Evolutionary conservation across 2,888 invertebrate species (phyloP).

Genomic region (Ophion ventricosus): DNA sequence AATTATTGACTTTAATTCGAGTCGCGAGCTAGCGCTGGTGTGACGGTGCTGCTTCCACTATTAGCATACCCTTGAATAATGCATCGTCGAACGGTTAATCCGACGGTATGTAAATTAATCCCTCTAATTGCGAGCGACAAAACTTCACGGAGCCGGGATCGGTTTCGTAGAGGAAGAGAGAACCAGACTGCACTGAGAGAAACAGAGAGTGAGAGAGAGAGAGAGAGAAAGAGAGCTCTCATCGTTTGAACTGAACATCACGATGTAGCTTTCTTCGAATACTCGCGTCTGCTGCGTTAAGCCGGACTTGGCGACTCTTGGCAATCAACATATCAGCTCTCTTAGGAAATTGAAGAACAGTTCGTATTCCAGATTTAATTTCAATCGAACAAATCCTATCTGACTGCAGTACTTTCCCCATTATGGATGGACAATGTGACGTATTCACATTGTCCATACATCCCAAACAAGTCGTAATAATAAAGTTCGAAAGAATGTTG

Average conservation of each 20-base stretch:
- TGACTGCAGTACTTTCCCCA: too few relatives aligned
- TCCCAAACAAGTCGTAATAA: background rate
- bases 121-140: conserved; percentile 80
- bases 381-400: background rate
- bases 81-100: conserved; percentile 80
- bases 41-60: conserved; percentile 62
- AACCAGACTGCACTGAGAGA: background rate
- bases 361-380: conserved; percentile 9
- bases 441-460: background rate
- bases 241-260: conserved; percentile 28
- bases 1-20: conserved; percentile 74
- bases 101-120: conserved; percentile 81
- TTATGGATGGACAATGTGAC: too few relatives aligned
- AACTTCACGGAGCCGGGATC: conserved; percentile 71
- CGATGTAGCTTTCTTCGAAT: conserved; percentile 15
- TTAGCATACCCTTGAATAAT: conserved; percentile 82
- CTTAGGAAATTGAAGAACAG: conserved; percentile 9
- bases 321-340: conserved; percentile 40
- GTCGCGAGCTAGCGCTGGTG: conserved; percentile 57
- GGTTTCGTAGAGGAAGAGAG: conserved; percentile 24
- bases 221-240: background rate
- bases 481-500: background rate
- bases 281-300: background rate
- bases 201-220: conserved; percentile 6
- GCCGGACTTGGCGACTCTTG: conserved; percentile 10